Conservation (phyloP, 1,140 invertebrate species). For the Polypedilum vanderplanki region DNA sequence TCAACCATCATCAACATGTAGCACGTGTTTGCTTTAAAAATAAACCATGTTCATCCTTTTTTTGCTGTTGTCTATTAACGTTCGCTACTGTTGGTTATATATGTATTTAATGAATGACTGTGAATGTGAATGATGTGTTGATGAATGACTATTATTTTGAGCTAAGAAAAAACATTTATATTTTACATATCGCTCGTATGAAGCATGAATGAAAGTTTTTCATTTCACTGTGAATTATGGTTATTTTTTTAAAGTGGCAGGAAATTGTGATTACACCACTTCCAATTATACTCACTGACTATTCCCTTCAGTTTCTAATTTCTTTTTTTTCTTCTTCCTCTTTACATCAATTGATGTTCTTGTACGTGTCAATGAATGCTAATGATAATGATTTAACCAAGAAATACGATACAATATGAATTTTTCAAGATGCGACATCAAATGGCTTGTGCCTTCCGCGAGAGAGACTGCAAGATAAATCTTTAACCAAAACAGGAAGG, state of each 20-base stretch:
- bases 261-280: background rate
- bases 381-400: conserved; percentile 14
- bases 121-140: background rate
- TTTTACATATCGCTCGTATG: background rate
- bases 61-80: background rate
- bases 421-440: background rate
- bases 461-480: background rate
- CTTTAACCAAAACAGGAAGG: background rate
- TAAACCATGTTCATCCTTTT: conserved; percentile 26
- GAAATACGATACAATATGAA: background rate
- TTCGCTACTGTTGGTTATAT: background rate
- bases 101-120: background rate
- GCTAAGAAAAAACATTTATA: no score
- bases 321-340: background rate
- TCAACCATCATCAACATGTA: conserved; percentile 19
- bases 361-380: conserved; percentile 4
- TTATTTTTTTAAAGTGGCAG: no score
- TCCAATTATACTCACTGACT: background rate
- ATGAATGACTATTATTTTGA: background rate
- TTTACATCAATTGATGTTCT: background rate
- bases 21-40: conserved; percentile 25
- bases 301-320: background rate
- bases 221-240: background rate
- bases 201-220: background rate
- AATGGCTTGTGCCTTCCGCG: conserved; percentile 9